A percentile compares a stretch with the other conserved stretches of the same genome.
Conservation (phyloP, 2,797 vertebrate species). For the Crossoptilon crossoptilon region DNA sequence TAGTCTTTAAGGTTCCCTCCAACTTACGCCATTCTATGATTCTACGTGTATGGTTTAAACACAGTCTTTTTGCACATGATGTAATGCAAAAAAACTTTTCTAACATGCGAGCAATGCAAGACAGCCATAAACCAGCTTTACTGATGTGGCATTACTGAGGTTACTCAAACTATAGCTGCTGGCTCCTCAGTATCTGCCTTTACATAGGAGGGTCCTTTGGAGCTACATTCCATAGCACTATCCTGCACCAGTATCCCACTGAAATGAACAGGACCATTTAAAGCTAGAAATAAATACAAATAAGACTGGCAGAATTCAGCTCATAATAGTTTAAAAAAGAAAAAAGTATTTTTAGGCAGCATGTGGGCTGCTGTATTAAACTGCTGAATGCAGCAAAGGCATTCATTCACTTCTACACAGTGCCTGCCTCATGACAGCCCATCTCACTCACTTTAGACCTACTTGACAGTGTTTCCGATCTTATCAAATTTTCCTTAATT, state of each 20-base stretch:
- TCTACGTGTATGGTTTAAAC: not conserved
- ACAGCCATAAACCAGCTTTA: not conserved
- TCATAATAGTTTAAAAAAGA: not conserved
- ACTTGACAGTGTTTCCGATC: not conserved
- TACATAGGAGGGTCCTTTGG: not conserved
- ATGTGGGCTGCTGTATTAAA: not conserved
- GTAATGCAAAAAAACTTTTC: too few species aligned
- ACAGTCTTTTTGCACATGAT: not conserved
- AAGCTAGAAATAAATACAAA: not conserved
- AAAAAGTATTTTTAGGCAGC: not conserved
- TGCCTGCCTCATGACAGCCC: not conserved
- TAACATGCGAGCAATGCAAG: not conserved
- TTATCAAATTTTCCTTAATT: slow-evolving; percentile 29
- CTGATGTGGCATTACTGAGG: accelerated
- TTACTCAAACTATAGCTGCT: not conserved
- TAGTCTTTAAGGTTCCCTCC: too few species aligned
- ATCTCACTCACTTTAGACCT: not conserved
- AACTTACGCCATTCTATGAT: too few species aligned
- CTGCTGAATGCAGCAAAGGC: not conserved
- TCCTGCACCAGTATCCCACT: not conserved
- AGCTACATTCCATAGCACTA: not conserved
- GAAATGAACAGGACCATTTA: not conserved
- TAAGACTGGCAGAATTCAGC: not conserved
- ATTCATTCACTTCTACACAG: not conserved
- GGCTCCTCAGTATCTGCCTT: not conserved